Percentiles rank a stretch among this genome's conserved stretches.
phyloP scores from a whole-genome alignment of 2,888 invertebrate species.

The Phlogophora meticulosa region DNA sequence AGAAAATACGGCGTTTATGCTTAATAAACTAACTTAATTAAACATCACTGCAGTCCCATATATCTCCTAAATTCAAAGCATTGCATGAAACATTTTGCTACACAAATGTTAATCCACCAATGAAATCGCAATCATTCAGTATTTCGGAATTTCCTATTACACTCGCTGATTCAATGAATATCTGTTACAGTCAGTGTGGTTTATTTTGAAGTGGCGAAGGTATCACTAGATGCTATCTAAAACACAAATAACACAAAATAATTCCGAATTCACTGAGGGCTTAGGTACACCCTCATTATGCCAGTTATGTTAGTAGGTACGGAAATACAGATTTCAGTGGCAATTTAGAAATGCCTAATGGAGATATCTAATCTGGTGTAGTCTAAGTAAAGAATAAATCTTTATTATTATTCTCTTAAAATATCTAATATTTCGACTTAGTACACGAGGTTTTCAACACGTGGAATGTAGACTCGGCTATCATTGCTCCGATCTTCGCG shows the following conservation, averaged over 20 bases:
- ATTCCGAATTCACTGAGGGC: neutral
- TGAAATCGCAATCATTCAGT: slow-evolving; percentile 16
- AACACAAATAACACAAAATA: neutral
- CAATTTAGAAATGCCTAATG: no score
- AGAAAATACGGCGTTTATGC: no score
- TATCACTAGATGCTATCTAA: neutral
- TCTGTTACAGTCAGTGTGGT: neutral
- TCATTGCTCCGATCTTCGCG: no score
- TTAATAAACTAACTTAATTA: no score
- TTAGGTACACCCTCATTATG: neutral
- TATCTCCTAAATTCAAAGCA: neutral
- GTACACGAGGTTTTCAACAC: no score
- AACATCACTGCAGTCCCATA: neutral
- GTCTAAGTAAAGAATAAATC: no score
- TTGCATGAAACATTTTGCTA: slow-evolving; percentile 6
- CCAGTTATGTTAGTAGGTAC: no score
- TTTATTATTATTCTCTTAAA: no score
- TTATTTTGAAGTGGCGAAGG: slow-evolving; percentile 18
- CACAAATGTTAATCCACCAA: slow-evolving; percentile 3
- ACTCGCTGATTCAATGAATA: neutral
- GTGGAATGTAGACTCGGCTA: no score
- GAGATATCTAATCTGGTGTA: no score
- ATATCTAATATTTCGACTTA: no score
- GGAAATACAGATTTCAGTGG: no score
- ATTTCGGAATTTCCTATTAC: slow-evolving; percentile 14